Conservation (phyloP, 2,113 vertebrate species). For the Rattus norvegicus region GRCr8 NC_086019.1:90106001-90106500, state of each 20-base stretch:
- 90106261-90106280: neutral
- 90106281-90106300: neutral
- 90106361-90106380: neutral
- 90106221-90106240: neutral
- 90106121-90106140: neutral
- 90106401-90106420: neutral
- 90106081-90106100: too few relatives aligned
- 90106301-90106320: neutral
- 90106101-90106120: neutral
- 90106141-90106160: neutral
- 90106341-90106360: neutral
- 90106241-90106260: neutral
- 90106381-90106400: neutral
- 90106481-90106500: neutral
- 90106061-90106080: conserved; percentile 30
- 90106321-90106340: neutral
- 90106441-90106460: neutral
- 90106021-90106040: neutral
- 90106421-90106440: neutral
- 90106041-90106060: neutral
- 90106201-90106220: neutral
- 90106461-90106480: neutral
- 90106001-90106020: conserved; percentile 50
- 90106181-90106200: neutral
- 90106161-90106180: conserved; percentile 33